Evolutionary conservation across 2,113 vertebrate genomes (phyloP).

Genomic region (Arenaria interpres): DNA sequence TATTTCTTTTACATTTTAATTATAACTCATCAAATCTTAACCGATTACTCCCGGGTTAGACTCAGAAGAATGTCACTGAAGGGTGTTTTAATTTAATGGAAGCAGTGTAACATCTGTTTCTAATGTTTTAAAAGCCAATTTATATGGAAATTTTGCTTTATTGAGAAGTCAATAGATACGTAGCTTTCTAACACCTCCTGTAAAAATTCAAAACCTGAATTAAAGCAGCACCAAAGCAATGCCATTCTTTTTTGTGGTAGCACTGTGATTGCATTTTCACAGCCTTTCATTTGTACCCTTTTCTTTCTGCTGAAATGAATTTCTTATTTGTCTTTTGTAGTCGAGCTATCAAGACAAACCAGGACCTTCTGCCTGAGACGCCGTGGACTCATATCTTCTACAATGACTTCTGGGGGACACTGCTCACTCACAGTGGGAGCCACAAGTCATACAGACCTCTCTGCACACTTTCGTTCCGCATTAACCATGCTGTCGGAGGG

Average conservation of each 20-base stretch:
- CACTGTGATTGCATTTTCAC: neutral
- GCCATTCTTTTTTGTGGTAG: neutral
- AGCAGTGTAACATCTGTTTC: constrained; percentile 72
- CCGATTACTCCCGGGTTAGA: constrained; percentile 69
- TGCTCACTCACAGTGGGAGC: constrained; percentile 97
- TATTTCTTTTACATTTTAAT: constrained; percentile 77
- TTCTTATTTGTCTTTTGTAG: constrained; percentile 75
- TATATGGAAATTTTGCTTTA: constrained; percentile 79
- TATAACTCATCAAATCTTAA: constrained; percentile 75
- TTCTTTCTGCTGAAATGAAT: constrained; percentile 24
- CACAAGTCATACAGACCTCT: constrained; percentile 98
- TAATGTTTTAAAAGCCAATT: constrained; percentile 79
- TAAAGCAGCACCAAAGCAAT: neutral
- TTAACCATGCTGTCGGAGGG: constrained; percentile 90
- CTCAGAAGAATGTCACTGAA: constrained; percentile 73
- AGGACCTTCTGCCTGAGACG: constrained; percentile 95
- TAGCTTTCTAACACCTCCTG: constrained; percentile 45
- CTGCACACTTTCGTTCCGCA: constrained; percentile 96
- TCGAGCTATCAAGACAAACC: constrained; percentile 99
- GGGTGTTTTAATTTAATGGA: constrained; percentile 75
- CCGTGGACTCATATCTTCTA: constrained; percentile 97
- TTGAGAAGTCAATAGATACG: constrained; percentile 57
- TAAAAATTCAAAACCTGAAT: constrained; percentile 64
- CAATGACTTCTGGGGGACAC: constrained; percentile 97
- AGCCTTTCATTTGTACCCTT: neutral